These are phyloP conservation scores for Epizoanthus fatuus DNA, from an alignment of 92 coral and sea anemone genomes.

Conservation along the genomic window DNA sequence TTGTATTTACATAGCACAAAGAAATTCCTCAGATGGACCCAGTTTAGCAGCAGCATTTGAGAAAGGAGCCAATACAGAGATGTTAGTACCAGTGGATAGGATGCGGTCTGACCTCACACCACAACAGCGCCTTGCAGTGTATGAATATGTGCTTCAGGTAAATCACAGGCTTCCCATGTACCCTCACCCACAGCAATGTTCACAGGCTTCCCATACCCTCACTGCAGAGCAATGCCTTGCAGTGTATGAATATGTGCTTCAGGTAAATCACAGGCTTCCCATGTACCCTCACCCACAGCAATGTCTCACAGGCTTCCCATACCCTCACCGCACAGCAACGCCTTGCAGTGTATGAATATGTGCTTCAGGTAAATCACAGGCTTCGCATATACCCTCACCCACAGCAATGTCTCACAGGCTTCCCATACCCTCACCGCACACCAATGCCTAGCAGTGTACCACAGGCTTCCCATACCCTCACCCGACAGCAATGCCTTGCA, in stretches of 20 bases:
- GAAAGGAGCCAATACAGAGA: background rate
- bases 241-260: conserved; percentile 78
- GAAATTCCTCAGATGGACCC: too few relatives aligned
- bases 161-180: background rate
- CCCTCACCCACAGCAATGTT: too few relatives aligned
- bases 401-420: too few relatives aligned
- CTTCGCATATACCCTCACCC: too few relatives aligned
- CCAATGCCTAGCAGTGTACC: conserved; percentile 41
- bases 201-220: too few relatives aligned
- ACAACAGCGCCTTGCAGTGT: conserved; percentile 72
- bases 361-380: conserved; percentile 69
- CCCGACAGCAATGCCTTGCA: too few relatives aligned
- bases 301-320: too few relatives aligned
- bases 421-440: too few relatives aligned
- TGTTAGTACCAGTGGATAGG: conserved; percentile 70
- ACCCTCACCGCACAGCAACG: too few relatives aligned
- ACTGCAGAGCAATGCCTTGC: conserved; percentile 1
- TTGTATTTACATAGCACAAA: too few relatives aligned
- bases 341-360: conserved; percentile 75
- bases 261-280: conserved; percentile 55
- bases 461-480: too few relatives aligned
- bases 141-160: conserved; percentile 90
- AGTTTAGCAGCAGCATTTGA: background rate
- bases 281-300: too few relatives aligned
- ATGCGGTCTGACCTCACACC: conserved; percentile 72